Evolutionary conservation across 2,888 invertebrate species (phyloP), one percentile per base, ranked within the genome.

Genomic region (Pseudococcus viburni): DNA sequence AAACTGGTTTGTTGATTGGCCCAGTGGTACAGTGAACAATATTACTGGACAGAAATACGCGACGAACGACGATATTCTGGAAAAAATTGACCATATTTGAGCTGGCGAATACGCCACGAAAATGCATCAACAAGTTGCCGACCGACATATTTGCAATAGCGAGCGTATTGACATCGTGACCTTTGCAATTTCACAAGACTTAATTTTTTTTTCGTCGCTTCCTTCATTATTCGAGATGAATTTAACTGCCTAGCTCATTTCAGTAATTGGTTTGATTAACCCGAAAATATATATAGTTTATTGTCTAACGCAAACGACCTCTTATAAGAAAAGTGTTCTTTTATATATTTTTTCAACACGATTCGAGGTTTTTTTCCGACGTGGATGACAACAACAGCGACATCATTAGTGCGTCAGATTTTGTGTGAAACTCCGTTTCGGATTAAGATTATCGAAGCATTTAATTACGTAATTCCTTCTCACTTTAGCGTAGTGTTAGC

Each of bases 391-490:
- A 22, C 26, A 15, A 73, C 73, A 12, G 26, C 85, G 85, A 85
- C 85, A 39, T 85, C 85, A 64, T 85, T 85, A 85, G 85, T 64
- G 42, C 42, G 42, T 6, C 33, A 85, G 85, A 85, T 85, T 85
- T 42, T 42, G 55, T 26, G n/a, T 64, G 33, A 85, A 59, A 26
- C 39, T 64, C 64, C 85, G 85, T 64, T 85, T 85, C 85, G 85
- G 85, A 85, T 85, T 85, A 85, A 59, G 85, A 85, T 85, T 85
- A 85, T 85, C 85, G 85, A 85, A 55, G 85, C 85, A 85, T 85
- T 85, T 85, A 85, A 85, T 85, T 85, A 64, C 85, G 64, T 85
- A 85, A 85, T 85, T 85, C 42, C 33, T 59, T 85, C 12, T 12
- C 59, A 33, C 26, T 12, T 7, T 12, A 26, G 73, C 19, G 12